phyloP scores from a whole-genome alignment of 2,888 invertebrate species.

The Hanleya hanleyi region DNA sequence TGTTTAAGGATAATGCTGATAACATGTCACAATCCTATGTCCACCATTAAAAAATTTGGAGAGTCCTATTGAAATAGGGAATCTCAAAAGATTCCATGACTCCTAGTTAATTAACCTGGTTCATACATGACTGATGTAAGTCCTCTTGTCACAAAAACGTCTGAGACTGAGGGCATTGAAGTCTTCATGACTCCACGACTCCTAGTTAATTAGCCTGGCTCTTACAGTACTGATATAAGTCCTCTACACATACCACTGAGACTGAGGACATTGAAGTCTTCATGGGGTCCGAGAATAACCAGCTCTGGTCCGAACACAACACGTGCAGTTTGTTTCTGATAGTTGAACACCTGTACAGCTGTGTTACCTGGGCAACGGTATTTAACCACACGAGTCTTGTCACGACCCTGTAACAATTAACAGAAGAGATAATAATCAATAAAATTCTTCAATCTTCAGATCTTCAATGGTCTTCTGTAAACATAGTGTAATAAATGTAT shows the following conservation, averaged over 20 bases:
- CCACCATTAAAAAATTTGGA: too few relatives aligned
- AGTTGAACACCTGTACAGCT: slow-evolving; percentile 68
- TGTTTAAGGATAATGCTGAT: too few relatives aligned
- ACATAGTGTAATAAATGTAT: too few relatives aligned
- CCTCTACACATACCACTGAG: slow-evolving; percentile 64
- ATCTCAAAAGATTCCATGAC: not conserved
- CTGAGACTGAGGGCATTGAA: slow-evolving; percentile 68
- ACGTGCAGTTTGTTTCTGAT: slow-evolving; percentile 62
- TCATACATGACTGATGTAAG: too few relatives aligned
- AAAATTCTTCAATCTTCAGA: too few relatives aligned
- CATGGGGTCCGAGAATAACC: slow-evolving; percentile 67
- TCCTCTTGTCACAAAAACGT: slow-evolving; percentile 53
- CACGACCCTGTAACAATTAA: slow-evolving; percentile 55
- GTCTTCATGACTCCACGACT: slow-evolving; percentile 48
- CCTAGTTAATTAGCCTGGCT: not conserved
- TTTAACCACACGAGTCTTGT: slow-evolving; percentile 58
- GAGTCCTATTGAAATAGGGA: too few relatives aligned
- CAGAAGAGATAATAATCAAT: too few relatives aligned
- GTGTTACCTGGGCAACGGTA: slow-evolving; percentile 69
- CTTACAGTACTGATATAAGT: too few relatives aligned
- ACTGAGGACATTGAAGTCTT: slow-evolving; percentile 67
- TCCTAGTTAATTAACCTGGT: not conserved
- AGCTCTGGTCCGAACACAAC: slow-evolving; percentile 69
- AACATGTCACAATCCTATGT: too few relatives aligned
- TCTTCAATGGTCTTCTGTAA: too few relatives aligned